Percentiles rank a stretch among this genome's conserved stretches.
Evolutionary conservation across 1,140 invertebrate species (phyloP).

Genomic region (Drosophila pallidifrons): DNA sequence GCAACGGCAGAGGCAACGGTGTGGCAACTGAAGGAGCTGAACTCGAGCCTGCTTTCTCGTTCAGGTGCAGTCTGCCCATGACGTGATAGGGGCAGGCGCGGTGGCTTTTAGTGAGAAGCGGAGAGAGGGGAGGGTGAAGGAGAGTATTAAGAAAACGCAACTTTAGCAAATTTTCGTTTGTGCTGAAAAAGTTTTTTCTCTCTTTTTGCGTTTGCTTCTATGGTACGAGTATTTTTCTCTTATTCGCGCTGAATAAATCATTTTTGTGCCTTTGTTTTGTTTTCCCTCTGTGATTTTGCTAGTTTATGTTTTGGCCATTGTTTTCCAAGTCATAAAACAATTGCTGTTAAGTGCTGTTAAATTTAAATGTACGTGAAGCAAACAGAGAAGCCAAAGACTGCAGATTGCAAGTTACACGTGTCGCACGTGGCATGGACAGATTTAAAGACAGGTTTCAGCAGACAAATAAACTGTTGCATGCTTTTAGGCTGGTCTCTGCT

Average conservation of each 20-base stretch:
- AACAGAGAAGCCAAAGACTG: background rate
- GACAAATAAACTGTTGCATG: slow-evolving; percentile 48
- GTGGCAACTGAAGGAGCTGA: slow-evolving; percentile 5
- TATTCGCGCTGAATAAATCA: slow-evolving; percentile 69
- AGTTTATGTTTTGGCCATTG: slow-evolving; percentile 41
- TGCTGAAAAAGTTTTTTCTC: slow-evolving; percentile 50
- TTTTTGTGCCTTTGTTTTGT: slow-evolving; percentile 48
- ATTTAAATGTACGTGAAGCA: slow-evolving; percentile 62
- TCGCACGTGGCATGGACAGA: slow-evolving; percentile 13
- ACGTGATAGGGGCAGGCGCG: background rate
- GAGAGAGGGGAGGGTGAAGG: background rate
- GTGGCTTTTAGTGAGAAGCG: background rate
- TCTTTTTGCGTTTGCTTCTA: slow-evolving; percentile 8
- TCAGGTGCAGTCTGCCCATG: slow-evolving; percentile 58
- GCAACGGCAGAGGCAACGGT: slow-evolving; percentile 3
- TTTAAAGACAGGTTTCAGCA: slow-evolving; percentile 19
- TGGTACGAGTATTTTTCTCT: slow-evolving; percentile 11
- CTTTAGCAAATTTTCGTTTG: slow-evolving; percentile 72
- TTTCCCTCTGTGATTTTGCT: slow-evolving; percentile 46
- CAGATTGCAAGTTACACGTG: slow-evolving; percentile 7
- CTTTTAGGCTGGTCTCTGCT: slow-evolving; percentile 18
- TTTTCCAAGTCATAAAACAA: slow-evolving; percentile 73
- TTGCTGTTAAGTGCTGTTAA: slow-evolving; percentile 77
- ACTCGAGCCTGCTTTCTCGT: slow-evolving; percentile 32
- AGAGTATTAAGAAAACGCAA: slow-evolving; percentile 67